Base-by-base conservation (phyloP, 2,888 invertebrate genomes). In the Helicoverpa assulta region DNA sequence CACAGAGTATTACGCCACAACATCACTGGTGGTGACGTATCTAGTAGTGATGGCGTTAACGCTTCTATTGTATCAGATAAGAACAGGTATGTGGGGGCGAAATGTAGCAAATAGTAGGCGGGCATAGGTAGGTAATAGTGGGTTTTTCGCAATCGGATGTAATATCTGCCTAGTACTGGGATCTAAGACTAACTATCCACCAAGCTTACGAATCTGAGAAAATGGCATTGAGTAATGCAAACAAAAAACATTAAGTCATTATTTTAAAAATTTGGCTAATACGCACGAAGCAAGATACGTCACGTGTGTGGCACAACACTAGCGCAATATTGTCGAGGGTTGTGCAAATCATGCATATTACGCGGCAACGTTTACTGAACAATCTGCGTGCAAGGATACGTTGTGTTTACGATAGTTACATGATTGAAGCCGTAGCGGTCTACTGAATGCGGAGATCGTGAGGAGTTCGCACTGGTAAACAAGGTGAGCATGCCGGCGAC, bases 401-500 rank as follows among this genome's bases (percentile, higher is more conserved):
- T 64, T 75, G 74, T 80, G 76, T 72, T 70, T 85, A 78, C 81
- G 85, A 81, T 83, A 70, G 71, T 81, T 85, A 63, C 62, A 83
- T 84, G 83, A 88, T 86, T 86, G 87, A 85, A 82, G 82, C 78
- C 83, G 84, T 82, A 86, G 29, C 68, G 62, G 63, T 68, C 82
- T 86, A 86, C 89, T 89, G 91, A 90, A 89, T 91, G 88, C 86
- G 86, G 86, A 70, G 61, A 88, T 89, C 86, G 88, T 89, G 90
- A 90, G 88, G 83, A 90, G 90, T 86, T 87, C 85, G 90, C 84
- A 88, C 89, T 92, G 86, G 93, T 94, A 94, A 94, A 95, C 93
- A 94, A 94, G 91, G 88, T 89, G 90, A 88, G 90, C 95, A 95
- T 92, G 94, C 90, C 79, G 91, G 63, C 88, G 86, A 85, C 91